These are phyloP conservation scores for Delia radicum DNA, from an alignment of 1,140 invertebrate genomes.

Conservation along the genomic window DNA sequence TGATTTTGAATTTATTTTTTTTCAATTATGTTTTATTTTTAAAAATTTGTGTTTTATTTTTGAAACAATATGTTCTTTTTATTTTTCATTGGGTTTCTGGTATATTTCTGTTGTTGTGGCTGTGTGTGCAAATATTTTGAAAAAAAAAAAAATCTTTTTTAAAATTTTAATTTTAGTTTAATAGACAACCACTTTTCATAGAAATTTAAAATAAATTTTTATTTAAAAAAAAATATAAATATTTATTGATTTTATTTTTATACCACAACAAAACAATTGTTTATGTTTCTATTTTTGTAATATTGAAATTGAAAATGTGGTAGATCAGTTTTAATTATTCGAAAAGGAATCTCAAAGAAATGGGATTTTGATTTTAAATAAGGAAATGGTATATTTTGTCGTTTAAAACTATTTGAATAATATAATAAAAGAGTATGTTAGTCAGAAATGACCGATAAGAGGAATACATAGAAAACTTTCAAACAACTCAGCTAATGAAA, in stretches of 20 bases:
- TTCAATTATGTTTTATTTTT: too few species aligned
- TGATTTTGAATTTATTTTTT: too few species aligned
- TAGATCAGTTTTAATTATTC: too few species aligned
- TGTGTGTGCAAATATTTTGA: not conserved
- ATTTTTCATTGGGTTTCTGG: not conserved
- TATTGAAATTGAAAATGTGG: not conserved
- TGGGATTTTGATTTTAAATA: too few species aligned
- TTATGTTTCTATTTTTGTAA: not conserved
- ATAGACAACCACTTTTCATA: not conserved
- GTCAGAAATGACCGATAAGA: too few species aligned
- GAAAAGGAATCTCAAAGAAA: too few species aligned
- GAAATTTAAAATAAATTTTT: not conserved
- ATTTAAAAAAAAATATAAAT: not conserved
- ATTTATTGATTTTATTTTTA: not conserved
- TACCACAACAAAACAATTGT: not conserved
- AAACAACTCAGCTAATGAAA: too few species aligned
- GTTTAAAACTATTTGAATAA: too few species aligned
- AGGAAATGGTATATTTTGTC: too few species aligned
- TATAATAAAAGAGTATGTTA: too few species aligned
- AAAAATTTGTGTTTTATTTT: not conserved
- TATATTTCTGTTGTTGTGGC: not conserved
- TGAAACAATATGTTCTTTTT: not conserved
- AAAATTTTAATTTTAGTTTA: not conserved
- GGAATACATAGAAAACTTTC: too few species aligned
- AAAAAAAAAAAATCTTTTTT: not conserved